Conservation (phyloP, 1,140 invertebrate genomes). For the Hormaphis cornu region DNA sequence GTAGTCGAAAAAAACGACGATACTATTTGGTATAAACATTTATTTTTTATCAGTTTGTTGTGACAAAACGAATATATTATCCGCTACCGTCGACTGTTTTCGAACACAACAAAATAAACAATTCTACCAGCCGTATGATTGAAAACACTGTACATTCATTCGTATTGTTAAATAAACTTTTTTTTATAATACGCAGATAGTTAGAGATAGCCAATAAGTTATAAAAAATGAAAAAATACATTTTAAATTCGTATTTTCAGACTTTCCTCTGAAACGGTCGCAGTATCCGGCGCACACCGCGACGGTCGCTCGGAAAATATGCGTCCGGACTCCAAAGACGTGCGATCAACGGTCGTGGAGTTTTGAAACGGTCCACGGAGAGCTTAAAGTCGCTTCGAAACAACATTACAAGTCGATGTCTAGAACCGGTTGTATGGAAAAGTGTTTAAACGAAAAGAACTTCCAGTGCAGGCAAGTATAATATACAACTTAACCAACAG, state of each 20-base stretch:
- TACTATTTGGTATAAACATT: too few relatives aligned
- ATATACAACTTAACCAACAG: too few relatives aligned
- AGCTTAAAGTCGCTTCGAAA: background rate
- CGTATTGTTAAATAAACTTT: too few relatives aligned
- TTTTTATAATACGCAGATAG: background rate
- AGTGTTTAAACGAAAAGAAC: constrained; percentile 5
- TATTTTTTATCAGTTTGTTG: too few relatives aligned
- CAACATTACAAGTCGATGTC: constrained; percentile 1
- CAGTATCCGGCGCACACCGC: background rate
- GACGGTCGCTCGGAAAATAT: constrained; percentile 14
- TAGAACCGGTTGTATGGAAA: background rate
- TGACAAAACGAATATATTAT: too few relatives aligned
- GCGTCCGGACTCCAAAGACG: background rate
- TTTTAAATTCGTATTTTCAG: background rate
- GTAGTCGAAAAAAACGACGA: too few relatives aligned
- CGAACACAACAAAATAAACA: too few relatives aligned
- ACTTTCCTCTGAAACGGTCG: constrained; percentile 11
- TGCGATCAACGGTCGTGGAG: constrained; percentile 2
- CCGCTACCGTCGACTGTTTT: too few relatives aligned
- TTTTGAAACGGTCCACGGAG: constrained; percentile 15
- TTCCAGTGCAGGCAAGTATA: constrained; percentile 19
- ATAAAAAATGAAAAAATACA: background rate
- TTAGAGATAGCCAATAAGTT: background rate
- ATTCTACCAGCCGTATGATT: too few relatives aligned
- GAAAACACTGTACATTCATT: too few relatives aligned